Conservation (phyloP, 1,140 invertebrate genomes). For the Apolygus lucorum region DNA sequence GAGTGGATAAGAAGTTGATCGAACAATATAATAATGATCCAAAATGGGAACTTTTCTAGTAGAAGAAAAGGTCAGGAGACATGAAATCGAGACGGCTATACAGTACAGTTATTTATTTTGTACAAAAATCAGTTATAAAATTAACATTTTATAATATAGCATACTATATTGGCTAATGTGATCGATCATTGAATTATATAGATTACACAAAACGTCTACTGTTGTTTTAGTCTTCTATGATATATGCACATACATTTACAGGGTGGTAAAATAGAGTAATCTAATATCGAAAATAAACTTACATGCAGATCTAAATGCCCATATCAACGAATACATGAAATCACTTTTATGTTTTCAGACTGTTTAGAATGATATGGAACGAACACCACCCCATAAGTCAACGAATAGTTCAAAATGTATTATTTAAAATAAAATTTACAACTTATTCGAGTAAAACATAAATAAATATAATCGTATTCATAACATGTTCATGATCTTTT, state of each 20-base stretch:
- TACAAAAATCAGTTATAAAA: slow-evolving; percentile 41
- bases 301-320: background rate
- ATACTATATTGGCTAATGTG: slow-evolving; percentile 37
- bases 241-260: slow-evolving; percentile 28
- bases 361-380: slow-evolving; percentile 14
- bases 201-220: slow-evolving; percentile 31
- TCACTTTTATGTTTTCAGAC: background rate
- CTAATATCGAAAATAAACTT: slow-evolving; percentile 12
- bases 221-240: slow-evolving; percentile 30
- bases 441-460: slow-evolving; percentile 19
- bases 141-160: slow-evolving; percentile 37
- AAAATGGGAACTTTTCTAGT: too few relatives aligned
- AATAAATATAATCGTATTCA: slow-evolving; percentile 25
- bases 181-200: slow-evolving; percentile 30
- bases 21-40: too few relatives aligned
- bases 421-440: slow-evolving; percentile 18
- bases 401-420: slow-evolving; percentile 3
- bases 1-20: too few relatives aligned
- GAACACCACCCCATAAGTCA: slow-evolving; percentile 11
- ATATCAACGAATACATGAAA: background rate
- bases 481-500: slow-evolving; percentile 17
- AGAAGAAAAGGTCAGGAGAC: too few relatives aligned
- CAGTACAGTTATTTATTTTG: slow-evolving; percentile 37
- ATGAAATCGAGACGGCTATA: too few relatives aligned
- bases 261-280: slow-evolving; percentile 24